phyloP scores from a whole-genome alignment of 2,113 vertebrate species.

The Rhegmatorhina hoffmannsi region DNA sequence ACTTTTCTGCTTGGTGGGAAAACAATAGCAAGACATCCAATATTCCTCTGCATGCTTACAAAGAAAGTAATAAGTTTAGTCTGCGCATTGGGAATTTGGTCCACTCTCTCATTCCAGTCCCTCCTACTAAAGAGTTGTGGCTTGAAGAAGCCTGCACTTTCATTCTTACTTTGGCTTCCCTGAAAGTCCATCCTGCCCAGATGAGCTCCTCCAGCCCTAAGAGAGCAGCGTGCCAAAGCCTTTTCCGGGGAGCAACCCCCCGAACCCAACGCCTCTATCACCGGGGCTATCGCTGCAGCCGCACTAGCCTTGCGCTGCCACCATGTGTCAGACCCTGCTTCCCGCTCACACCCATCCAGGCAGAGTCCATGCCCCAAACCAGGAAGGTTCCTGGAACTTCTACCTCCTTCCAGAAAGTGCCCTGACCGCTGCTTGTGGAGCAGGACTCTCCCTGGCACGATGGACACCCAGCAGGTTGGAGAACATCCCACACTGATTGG shows the following conservation, averaged over 20 bases:
- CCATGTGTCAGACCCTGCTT: neutral
- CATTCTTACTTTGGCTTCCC: neutral
- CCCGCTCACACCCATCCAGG: fast-evolving
- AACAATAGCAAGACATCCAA: neutral
- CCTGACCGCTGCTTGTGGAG: fast-evolving
- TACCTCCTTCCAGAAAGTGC: neutral
- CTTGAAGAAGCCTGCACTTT: neutral
- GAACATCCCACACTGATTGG: neutral
- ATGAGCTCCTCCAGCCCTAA: neutral
- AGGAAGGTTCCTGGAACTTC: fast-evolving
- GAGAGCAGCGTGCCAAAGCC: fast-evolving
- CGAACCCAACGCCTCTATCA: fast-evolving
- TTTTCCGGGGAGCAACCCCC: too few species aligned
- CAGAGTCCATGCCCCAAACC: fast-evolving
- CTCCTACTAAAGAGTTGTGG: neutral
- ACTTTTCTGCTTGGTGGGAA: neutral
- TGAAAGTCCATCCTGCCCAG: neutral
- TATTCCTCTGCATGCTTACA: neutral
- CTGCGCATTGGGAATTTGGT: neutral
- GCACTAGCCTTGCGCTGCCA: neutral
- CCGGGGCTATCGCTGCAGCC: fast-evolving
- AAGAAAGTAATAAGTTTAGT: neutral
- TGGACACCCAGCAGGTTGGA: neutral
- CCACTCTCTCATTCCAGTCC: neutral
- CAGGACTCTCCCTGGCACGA: too few species aligned